Percentiles rank a stretch among this genome's conserved stretches.
Conservation (phyloP, 2,797 vertebrate genomes). For the Myripristis murdjan region DNA sequence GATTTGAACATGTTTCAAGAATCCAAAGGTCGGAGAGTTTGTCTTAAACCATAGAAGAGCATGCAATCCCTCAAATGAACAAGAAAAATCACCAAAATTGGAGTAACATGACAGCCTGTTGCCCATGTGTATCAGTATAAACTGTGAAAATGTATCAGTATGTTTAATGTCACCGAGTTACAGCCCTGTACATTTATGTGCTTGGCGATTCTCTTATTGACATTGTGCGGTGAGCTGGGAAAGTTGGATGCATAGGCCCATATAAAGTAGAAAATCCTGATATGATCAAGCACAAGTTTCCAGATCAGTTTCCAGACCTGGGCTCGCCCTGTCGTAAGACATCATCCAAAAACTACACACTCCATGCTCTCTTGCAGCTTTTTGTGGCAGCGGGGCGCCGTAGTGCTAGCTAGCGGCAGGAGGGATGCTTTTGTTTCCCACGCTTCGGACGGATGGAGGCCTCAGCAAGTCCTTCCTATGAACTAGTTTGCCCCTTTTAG, state of each 20-base stretch:
- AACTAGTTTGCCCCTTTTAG: constrained; percentile 51
- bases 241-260: constrained; percentile 30
- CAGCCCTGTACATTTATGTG: constrained; percentile 2
- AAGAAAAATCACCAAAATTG: too few species aligned
- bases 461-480: constrained; percentile 44
- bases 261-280: constrained; percentile 16
- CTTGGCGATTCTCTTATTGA: constrained; percentile 6
- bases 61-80: too few species aligned
- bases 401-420: constrained; percentile 40
- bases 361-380: constrained; percentile 34
- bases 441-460: constrained; percentile 45
- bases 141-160: too few species aligned
- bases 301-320: constrained; percentile 38
- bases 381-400: constrained; percentile 18
- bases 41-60: too few species aligned
- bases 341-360: constrained; percentile 51
- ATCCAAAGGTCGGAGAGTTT: too few species aligned
- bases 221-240: constrained; percentile 14
- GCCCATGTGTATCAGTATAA: not conserved
- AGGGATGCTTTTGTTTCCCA: constrained; percentile 63
- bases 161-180: constrained; percentile 1
- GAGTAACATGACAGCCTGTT: not conserved
- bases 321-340: constrained; percentile 37
- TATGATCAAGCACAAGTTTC: constrained; percentile 50
- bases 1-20: too few species aligned